Evolutionary conservation across 2,888 invertebrate genomes (phyloP).

Genomic region (Rhogogaster chlorosoma): DNA sequence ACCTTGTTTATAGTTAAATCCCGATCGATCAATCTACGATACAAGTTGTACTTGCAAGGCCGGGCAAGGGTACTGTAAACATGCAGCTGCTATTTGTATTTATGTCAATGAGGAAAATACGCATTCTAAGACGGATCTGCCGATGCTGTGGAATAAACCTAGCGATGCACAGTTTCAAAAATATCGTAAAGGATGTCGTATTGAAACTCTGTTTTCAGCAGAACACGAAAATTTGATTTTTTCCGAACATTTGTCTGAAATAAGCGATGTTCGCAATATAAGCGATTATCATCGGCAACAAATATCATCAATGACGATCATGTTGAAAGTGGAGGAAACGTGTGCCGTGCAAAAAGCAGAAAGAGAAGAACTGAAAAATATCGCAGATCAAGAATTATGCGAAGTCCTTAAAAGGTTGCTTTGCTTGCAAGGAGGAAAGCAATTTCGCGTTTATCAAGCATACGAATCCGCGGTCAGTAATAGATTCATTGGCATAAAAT

Average conservation of each 20-base stretch:
- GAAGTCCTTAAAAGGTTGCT: neutral
- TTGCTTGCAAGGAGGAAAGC: neutral
- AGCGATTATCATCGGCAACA: neutral
- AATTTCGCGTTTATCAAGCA: neutral
- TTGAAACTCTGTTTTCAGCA: neutral
- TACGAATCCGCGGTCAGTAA: neutral
- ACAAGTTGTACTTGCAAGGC: too few species aligned
- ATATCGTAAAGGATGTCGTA: conserved; percentile 44
- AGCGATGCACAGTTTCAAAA: conserved; percentile 45
- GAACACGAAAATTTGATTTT: neutral
- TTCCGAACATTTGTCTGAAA: neutral
- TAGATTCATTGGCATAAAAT: neutral
- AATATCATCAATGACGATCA: neutral
- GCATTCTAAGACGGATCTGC: conserved; percentile 51
- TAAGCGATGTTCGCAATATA: neutral
- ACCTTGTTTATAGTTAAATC: too few species aligned
- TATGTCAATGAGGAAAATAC: conserved; percentile 52
- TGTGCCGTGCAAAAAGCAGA: neutral
- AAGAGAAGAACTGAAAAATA: neutral
- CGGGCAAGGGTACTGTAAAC: too few species aligned
- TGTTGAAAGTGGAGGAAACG: neutral
- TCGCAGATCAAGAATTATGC: too few species aligned
- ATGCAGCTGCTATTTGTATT: too few species aligned
- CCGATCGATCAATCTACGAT: too few species aligned
- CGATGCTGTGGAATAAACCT: conserved; percentile 53